These are phyloP conservation scores for Narcine bancroftii DNA, from an alignment of 2,113 vertebrate genomes.

Conservation along the genomic window DNA sequence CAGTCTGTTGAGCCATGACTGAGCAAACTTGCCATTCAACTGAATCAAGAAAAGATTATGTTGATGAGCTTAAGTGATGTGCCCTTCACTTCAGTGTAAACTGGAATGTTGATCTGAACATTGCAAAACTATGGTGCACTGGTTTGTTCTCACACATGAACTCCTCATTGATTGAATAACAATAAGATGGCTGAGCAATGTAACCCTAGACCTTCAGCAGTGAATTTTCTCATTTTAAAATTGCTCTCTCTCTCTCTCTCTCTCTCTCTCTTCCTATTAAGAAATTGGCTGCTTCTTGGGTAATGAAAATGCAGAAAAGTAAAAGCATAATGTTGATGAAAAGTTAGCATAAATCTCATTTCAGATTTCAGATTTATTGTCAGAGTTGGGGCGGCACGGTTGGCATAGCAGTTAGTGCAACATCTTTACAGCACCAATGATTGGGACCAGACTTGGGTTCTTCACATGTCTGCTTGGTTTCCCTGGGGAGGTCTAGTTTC, in stretches of 20 bases:
- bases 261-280: neutral
- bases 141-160: slow-evolving; percentile 18
- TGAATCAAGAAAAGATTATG: slow-evolving; percentile 33
- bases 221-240: neutral
- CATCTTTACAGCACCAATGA: no score
- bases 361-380: no score
- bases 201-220: neutral
- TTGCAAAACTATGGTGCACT: neutral
- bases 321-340: neutral
- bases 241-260: neutral
- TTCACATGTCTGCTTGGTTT: no score
- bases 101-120: neutral
- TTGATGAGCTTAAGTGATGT: slow-evolving; percentile 18
- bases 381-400: no score
- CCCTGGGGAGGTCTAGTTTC: no score
- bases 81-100: slow-evolving; percentile 14
- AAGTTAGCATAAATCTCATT: neutral
- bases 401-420: no score
- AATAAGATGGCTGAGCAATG: neutral
- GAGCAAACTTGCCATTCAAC: slow-evolving; percentile 34
- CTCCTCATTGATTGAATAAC: neutral
- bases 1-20: slow-evolving; percentile 22
- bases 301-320: neutral
- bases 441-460: no score
- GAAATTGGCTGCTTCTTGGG: neutral